These are phyloP conservation scores for Leptopilina myrica DNA, from an alignment of 2,888 invertebrate species.

Conservation along the genomic window DNA sequence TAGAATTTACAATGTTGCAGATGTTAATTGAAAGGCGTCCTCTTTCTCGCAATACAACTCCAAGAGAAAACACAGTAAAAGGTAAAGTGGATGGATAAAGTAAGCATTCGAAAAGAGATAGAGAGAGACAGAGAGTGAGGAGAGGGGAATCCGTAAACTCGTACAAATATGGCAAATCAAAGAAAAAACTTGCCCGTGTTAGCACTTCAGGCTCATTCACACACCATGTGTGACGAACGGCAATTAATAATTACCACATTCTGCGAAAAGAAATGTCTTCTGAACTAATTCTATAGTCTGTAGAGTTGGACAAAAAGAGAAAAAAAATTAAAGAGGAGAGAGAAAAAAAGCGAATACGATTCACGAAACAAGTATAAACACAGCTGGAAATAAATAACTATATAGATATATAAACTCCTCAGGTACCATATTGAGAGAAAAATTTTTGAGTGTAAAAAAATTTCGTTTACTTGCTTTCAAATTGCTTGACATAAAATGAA, in stretches of 20 bases:
- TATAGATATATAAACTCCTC: not conserved
- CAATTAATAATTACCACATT: conserved; percentile 37
- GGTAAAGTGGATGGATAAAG: conserved; percentile 29
- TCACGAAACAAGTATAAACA: conserved; percentile 1
- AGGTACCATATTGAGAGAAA: no score
- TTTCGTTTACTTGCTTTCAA: no score
- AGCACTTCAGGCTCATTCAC: conserved; percentile 39
- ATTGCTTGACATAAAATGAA: no score
- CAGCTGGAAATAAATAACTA: conserved; percentile 17
- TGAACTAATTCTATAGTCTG: conserved; percentile 27
- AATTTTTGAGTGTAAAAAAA: no score
- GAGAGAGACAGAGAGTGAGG: no score
- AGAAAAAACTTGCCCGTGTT: conserved; percentile 27
- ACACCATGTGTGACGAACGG: conserved; percentile 32
- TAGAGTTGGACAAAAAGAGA: not conserved
- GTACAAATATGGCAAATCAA: conserved; percentile 33
- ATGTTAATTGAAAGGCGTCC: conserved; percentile 36
- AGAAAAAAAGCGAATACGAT: not conserved
- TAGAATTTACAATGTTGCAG: conserved; percentile 19
- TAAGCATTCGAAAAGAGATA: not conserved
- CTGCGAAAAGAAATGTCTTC: conserved; percentile 18
- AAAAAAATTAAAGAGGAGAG: no score
- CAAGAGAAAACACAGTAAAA: conserved; percentile 30
- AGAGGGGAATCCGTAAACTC: conserved; percentile 12
- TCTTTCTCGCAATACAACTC: conserved; percentile 14